Evolutionary conservation across 2,797 vertebrate genomes (phyloP).

Genomic region (Arrhamphus sclerolepis): DNA sequence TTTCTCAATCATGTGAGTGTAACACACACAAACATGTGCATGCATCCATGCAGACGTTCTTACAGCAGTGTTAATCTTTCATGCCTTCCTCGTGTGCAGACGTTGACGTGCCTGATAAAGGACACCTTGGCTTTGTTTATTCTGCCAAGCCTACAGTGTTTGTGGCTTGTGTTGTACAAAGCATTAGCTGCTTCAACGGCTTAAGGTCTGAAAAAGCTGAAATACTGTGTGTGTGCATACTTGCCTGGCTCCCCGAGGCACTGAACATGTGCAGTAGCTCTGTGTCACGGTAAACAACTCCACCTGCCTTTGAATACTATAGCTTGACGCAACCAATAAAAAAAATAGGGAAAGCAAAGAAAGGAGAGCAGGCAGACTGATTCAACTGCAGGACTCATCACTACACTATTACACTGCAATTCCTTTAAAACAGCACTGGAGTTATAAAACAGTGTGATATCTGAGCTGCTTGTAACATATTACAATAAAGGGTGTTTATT

Average conservation of each 20-base stretch:
- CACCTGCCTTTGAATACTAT: conserved; percentile 48
- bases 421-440: conserved; percentile 3
- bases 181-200: conserved; percentile 48
- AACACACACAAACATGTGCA: background rate
- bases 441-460: conserved; percentile 14
- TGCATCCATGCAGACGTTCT: background rate
- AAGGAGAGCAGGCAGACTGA: conserved; percentile 12
- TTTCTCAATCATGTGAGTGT: conserved; percentile 20
- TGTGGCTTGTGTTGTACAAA: conserved; percentile 52
- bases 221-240: conserved; percentile 37
- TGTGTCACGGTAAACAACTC: conserved; percentile 66
- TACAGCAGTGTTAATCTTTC: conserved; percentile 38
- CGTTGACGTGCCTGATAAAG: conserved; percentile 57
- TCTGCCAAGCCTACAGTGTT: conserved; percentile 54
- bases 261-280: conserved; percentile 57
- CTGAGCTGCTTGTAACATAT: conserved; percentile 26
- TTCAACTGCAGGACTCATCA: conserved; percentile 6
- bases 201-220: conserved; percentile 49
- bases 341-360: conserved; percentile 27
- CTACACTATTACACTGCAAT: background rate
- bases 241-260: conserved; percentile 42
- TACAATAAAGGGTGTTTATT: conserved; percentile 35
- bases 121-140: conserved; percentile 67
- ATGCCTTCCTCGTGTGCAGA: conserved; percentile 45
- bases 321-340: conserved; percentile 24